These are phyloP conservation scores for Patagioenas fasciata DNA, from an alignment of 2,113 vertebrate genomes.

Conservation along the genomic window DNA sequence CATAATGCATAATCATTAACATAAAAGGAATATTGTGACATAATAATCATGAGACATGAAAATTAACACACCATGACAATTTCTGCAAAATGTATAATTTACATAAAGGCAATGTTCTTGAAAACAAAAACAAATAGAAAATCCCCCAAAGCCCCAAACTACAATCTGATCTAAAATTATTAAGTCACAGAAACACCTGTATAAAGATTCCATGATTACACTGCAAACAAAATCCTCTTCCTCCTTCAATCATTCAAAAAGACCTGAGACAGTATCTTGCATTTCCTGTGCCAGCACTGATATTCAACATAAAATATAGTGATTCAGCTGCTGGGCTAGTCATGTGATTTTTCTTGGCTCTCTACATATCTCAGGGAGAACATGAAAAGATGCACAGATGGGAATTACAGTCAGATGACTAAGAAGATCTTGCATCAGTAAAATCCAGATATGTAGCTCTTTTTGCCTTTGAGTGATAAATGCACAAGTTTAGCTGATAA, in stretches of 20 bases:
- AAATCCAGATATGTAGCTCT: constrained; percentile 13
- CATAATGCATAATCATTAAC: background rate
- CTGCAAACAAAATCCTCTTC: constrained; percentile 22
- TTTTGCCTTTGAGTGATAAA: background rate
- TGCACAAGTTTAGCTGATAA: background rate
- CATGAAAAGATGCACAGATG: constrained; percentile 62
- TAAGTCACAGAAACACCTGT: background rate
- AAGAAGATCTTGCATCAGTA: constrained; percentile 45
- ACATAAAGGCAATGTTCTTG: background rate
- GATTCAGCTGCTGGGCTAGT: constrained; percentile 60
- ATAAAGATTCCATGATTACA: background rate
- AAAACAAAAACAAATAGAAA: constrained; percentile 4
- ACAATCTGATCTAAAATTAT: background rate
- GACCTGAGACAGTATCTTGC: constrained; percentile 25
- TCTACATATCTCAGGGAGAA: constrained; percentile 54
- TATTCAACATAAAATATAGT: constrained; percentile 42
- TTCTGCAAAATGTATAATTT: background rate
- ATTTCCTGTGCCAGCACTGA: constrained; percentile 41
- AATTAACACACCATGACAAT: background rate
- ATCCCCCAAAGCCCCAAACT: background rate
- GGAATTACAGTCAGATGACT: constrained; percentile 52
- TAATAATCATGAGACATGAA: background rate
- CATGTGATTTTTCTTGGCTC: constrained; percentile 52
- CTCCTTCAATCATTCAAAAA: constrained; percentile 10
- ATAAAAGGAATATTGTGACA: background rate